Evolutionary conservation across 2,888 invertebrate genomes (phyloP).

Genomic region (Coremacera marginata): DNA sequence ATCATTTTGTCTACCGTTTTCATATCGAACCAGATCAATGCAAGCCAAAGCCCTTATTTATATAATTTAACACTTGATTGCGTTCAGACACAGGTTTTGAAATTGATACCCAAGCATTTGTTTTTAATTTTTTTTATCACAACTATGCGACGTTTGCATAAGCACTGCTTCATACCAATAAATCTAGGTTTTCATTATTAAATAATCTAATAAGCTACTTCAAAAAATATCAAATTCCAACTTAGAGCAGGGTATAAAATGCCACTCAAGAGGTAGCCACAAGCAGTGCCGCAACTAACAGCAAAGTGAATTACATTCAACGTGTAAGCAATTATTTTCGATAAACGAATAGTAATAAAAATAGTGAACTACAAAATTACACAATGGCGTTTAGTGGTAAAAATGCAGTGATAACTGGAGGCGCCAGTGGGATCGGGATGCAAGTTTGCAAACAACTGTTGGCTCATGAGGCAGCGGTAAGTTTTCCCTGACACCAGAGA

Average conservation of each 20-base stretch:
- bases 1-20: background rate
- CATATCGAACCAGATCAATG: background rate
- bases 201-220: conserved; percentile 6
- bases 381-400: conserved; percentile 64
- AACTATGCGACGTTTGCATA: background rate
- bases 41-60: background rate
- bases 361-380: background rate
- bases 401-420: conserved; percentile 67
- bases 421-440: conserved; percentile 66
- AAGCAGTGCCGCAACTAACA: conserved; percentile 40
- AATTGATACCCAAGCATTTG: conserved; percentile 17
- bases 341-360: background rate
- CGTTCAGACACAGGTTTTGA: conserved; percentile 10
- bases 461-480: conserved; percentile 59
- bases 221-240: conserved; percentile 17
- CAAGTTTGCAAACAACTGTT: conserved; percentile 65
- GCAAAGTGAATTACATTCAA: conserved; percentile 47
- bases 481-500: conserved; percentile 18
- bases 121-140: background rate
- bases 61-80: conserved; percentile 18
- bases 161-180: background rate
- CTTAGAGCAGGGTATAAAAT: conserved; percentile 42
- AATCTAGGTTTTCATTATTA: conserved; percentile 19
- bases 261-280: background rate
- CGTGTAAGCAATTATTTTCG: conserved; percentile 41